A percentile compares a stretch with the other conserved stretches of the same genome.
Evolutionary conservation across 2,888 invertebrate species (phyloP).

Genomic region (Dryadula phaetusa): DNA sequence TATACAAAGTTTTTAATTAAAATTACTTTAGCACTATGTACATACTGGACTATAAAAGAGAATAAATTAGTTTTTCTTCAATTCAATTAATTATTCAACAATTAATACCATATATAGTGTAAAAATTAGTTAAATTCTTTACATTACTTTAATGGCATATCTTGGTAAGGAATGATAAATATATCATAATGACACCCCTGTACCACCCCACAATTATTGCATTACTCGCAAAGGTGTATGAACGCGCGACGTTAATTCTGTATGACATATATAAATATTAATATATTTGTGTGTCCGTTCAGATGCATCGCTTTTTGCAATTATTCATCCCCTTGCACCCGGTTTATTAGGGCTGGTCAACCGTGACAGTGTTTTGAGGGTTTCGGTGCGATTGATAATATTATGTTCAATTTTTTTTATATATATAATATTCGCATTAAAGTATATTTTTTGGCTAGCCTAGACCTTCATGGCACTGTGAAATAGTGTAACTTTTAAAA

Average conservation of each 20-base stretch:
- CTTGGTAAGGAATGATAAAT: neutral
- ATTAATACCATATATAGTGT: neutral
- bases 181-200: slow-evolving; percentile 11
- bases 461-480: too few species aligned
- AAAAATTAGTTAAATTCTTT: neutral
- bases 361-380: slow-evolving; percentile 40
- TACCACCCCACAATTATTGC: slow-evolving; percentile 48
- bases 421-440: too few species aligned
- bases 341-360: slow-evolving; percentile 37
- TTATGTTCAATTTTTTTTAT: neutral
- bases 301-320: slow-evolving; percentile 50
- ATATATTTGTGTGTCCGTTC: slow-evolving; percentile 59
- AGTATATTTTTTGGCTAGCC: too few species aligned
- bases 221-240: slow-evolving; percentile 50
- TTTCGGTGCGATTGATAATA: slow-evolving; percentile 20
- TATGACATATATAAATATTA: slow-evolving; percentile 64
- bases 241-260: slow-evolving; percentile 58
- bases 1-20: too few species aligned
- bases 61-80: neutral
- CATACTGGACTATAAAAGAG: neutral
- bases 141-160: neutral
- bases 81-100: neutral
- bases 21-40: too few species aligned
- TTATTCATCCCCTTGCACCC: slow-evolving; percentile 45
- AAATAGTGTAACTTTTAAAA: too few species aligned